Evolutionary conservation across 2,113 vertebrate species (phyloP).

Genomic region (Triplophysa dalaica): DNA sequence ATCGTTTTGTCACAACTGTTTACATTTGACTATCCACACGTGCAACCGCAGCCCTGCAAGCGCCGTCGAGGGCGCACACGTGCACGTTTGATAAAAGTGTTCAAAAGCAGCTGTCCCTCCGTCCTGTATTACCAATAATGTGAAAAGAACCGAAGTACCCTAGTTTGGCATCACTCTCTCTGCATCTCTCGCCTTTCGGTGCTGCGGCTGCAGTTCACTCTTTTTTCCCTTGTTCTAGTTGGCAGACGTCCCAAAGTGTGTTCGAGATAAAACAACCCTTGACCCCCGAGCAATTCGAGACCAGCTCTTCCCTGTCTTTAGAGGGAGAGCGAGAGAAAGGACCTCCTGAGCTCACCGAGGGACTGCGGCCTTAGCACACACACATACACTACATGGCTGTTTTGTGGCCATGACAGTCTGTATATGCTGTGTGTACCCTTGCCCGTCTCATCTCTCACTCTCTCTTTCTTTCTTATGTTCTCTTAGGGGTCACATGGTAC

Average conservation of each 20-base stretch:
- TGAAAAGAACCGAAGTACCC: no score
- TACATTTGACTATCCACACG: no score
- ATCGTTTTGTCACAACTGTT: no score
- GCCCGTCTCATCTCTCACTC: neutral
- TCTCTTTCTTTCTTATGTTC: neutral
- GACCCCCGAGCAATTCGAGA: slow-evolving; percentile 62
- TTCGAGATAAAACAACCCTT: slow-evolving; percentile 69
- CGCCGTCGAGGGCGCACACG: no score
- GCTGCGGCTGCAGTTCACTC: slow-evolving; percentile 52
- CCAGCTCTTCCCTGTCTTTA: slow-evolving; percentile 54
- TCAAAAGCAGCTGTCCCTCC: no score
- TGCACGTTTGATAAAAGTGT: no score
- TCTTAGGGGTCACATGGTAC: slow-evolving; percentile 26
- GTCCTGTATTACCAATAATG: no score
- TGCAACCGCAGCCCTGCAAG: no score
- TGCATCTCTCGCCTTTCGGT: slow-evolving; percentile 47
- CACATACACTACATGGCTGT: slow-evolving; percentile 19
- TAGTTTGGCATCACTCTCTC: neutral
- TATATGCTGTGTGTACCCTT: neutral
- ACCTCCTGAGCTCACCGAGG: neutral
- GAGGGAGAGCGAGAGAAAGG: slow-evolving; percentile 40
- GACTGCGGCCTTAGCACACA: neutral
- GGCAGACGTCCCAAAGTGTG: slow-evolving; percentile 69
- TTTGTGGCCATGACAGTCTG: slow-evolving; percentile 39
- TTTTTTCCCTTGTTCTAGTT: slow-evolving; percentile 63